Base-by-base conservation (phyloP, 1,140 invertebrate genomes). In the Papilio xuthus region DNA sequence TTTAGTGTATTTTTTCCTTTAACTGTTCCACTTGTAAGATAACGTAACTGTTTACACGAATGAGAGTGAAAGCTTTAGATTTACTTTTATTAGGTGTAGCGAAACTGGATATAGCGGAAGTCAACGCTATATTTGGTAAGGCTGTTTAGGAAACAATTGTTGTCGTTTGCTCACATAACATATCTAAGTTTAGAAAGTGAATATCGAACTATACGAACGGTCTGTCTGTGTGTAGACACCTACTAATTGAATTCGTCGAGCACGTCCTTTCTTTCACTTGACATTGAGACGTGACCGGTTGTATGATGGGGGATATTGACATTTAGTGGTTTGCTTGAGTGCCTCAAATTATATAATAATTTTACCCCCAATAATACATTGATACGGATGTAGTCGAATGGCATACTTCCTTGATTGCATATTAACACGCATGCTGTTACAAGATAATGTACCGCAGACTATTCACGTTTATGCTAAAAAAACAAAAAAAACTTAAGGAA, bases 221-320 rank as follows among this genome's bases (percentile, higher is more conserved):
- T 75, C 73, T 74, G 41, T 78, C 26, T 37, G 44, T 70, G 78
- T 78, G 77, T 69, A 77, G 71, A 44, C 76, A 23, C 32, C 73
- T 82, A 81, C 32, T 80, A 84, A 83, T 86, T 83, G 82, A 85
- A 87, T 86, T 85, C 84, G 73, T 78, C 56, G 74, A 70, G 84
- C 82, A 89, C 84, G 84, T 89, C 85, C 86, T 87, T 86, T 92
- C 90, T 91, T 89, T 93, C 89, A 91, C 88, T 93, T 93, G 90
- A 93, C 91, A 93, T 92, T 93, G 92, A 87, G 83, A 86, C 84
- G 84, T 88, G 88, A 90, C 86, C 85, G 87, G 87, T 86, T 88
- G 79, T 69, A 75, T 74, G 63, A 84, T 83, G 77, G 84, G 90
- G 87, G 85, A 92, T 90, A 89, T 89, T 90, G 87, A 88, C 88